Conservation (phyloP, 2,113 vertebrate species). For the Nerophis ophidion region DNA sequence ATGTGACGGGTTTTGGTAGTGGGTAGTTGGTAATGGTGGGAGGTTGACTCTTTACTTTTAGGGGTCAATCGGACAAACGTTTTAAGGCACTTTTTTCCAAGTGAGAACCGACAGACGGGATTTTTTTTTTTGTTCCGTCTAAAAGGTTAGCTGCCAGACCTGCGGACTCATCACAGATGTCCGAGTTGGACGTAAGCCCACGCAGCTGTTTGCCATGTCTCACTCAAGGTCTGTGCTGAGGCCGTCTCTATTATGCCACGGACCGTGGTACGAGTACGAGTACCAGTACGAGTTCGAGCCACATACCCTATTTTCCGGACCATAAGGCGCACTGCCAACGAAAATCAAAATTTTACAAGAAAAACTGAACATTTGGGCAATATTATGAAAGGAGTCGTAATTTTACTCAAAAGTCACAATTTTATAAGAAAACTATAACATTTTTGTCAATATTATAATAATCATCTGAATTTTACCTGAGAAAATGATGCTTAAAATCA, state of each 20-base stretch:
- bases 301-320: too few relatives aligned
- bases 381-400: too few relatives aligned
- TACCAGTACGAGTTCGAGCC: too few relatives aligned
- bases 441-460: too few relatives aligned
- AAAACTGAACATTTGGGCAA: too few relatives aligned
- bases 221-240: conserved; percentile 19
- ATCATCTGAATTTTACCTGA: too few relatives aligned
- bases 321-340: too few relatives aligned
- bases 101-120: conserved; percentile 24
- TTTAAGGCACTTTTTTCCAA: conserved; percentile 19
- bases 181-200: conserved; percentile 44
- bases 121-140: conserved; percentile 18
- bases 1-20: conserved; percentile 17
- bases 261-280: too few relatives aligned
- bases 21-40: conserved; percentile 10
- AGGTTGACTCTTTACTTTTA: conserved; percentile 20
- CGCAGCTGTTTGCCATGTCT: conserved; percentile 45
- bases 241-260: not conserved
- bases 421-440: too few relatives aligned
- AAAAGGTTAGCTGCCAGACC: conserved; percentile 32
- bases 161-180: conserved; percentile 41
- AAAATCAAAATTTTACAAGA: too few relatives aligned
- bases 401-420: too few relatives aligned
- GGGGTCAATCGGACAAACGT: conserved; percentile 17
- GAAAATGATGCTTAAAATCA: too few relatives aligned